Percentiles rank a stretch among this genome's conserved stretches.
Conservation (phyloP, 1,140 invertebrate species). For the Drosophila baimaii region DNA sequence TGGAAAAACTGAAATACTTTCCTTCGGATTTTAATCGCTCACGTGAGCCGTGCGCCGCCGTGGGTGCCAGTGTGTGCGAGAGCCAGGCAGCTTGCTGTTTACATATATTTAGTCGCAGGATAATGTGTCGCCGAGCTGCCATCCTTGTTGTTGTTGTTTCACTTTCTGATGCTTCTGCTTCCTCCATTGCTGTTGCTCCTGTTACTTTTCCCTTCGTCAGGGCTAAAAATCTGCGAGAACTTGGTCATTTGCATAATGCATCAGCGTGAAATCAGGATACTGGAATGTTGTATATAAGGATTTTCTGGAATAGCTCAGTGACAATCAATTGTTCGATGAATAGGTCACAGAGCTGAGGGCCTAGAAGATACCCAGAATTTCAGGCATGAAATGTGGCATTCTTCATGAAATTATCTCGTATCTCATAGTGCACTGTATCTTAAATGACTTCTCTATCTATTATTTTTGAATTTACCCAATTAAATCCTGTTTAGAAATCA, state of each 20-base stretch:
- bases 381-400: no score
- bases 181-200: conserved; percentile 7
- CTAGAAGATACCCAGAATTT: neutral
- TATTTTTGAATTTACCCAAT: conserved; percentile 8
- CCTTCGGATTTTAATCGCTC: conserved; percentile 82
- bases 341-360: neutral
- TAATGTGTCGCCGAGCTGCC: conserved; percentile 75
- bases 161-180: conserved; percentile 6
- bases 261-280: neutral
- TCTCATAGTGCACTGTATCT: no score
- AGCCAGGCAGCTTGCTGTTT: conserved; percentile 40
- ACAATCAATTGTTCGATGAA: conserved; percentile 6
- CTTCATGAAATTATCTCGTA: no score
- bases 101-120: conserved; percentile 67
- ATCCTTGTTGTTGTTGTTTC: conserved; percentile 29
- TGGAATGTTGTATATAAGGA: neutral
- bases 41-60: conserved; percentile 64
- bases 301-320: neutral
- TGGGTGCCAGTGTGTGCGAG: conserved; percentile 23
- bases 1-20: conserved; percentile 76
- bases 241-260: conserved; percentile 63
- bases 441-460: no score
- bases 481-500: neutral
- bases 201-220: conserved; percentile 25
- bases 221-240: conserved; percentile 37